These are phyloP conservation scores for Clupea harengus DNA, from an alignment of 2,113 vertebrate species.

Conservation along the genomic window DNA sequence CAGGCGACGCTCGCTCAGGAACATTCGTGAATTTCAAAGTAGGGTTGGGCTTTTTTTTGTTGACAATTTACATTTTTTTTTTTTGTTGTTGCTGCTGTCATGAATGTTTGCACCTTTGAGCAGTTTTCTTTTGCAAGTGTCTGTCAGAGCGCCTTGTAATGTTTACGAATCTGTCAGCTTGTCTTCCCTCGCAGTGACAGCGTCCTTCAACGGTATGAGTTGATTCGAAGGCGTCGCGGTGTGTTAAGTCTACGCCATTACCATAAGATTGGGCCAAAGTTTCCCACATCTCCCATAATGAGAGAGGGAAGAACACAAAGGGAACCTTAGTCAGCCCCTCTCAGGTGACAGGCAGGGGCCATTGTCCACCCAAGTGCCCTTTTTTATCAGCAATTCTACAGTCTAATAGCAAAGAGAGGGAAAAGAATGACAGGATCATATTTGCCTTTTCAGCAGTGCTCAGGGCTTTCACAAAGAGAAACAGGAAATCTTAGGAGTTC, in stretches of 20 bases:
- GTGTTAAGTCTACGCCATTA: neutral
- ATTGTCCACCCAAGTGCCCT: neutral
- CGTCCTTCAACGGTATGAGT: neutral
- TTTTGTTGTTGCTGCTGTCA: neutral
- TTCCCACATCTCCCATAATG: neutral
- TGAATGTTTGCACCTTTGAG: conserved; percentile 15
- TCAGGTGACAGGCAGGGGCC: neutral
- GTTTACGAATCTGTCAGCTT: neutral
- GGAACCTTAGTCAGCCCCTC: neutral
- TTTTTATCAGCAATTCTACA: conserved; percentile 8
- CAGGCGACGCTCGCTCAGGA: neutral
- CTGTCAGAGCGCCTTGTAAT: neutral
- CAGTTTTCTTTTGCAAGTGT: neutral
- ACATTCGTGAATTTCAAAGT: neutral
- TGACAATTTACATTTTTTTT: too few relatives aligned
- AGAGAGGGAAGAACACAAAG: neutral
- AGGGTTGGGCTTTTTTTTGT: neutral
- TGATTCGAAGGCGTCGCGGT: neutral
- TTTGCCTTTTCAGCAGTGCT: neutral
- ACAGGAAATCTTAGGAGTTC: neutral
- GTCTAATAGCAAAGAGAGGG: neutral
- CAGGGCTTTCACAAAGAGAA: neutral
- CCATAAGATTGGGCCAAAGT: neutral
- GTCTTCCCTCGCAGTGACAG: neutral
- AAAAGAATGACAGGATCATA: neutral